These are phyloP conservation scores for Drosophila paramelanica DNA, from an alignment of 2,888 invertebrate genomes.

Conservation along the genomic window DNA sequence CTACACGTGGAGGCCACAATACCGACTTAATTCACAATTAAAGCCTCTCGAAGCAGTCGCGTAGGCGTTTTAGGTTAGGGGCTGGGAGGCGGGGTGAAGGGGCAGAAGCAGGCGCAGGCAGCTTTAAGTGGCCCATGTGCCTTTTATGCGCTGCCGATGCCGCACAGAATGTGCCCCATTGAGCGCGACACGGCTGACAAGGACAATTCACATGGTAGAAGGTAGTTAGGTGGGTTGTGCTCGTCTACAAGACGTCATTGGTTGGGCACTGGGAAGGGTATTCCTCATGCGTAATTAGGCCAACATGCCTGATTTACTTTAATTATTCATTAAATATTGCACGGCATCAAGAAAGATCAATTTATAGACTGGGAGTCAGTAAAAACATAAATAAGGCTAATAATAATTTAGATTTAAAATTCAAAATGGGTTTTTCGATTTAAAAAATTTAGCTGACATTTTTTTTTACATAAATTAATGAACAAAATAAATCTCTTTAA, in stretches of 20 bases:
- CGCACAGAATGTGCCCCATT: constrained; percentile 51
- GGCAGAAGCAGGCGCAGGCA: constrained; percentile 6
- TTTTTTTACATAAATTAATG: no score
- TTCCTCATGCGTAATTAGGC: constrained; percentile 37
- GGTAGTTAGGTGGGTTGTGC: constrained; percentile 1
- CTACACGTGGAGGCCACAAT: constrained; percentile 76
- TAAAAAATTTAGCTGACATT: no score
- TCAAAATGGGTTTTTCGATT: not conserved
- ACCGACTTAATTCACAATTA: constrained; percentile 84
- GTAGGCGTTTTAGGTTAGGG: constrained; percentile 16
- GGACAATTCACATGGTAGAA: constrained; percentile 45
- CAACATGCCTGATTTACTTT: constrained; percentile 25
- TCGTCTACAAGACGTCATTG: constrained; percentile 44
- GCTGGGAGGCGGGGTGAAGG: no score
- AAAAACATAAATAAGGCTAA: not conserved
- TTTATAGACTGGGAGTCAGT: not conserved
- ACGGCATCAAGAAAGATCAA: not conserved
- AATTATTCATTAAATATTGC: constrained; percentile 4
- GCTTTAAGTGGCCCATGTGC: constrained; percentile 75
- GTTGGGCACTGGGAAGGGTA: not conserved
- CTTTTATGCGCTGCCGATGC: constrained; percentile 59
- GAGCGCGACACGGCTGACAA: constrained; percentile 53
- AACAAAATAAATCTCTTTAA: no score
- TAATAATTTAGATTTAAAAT: no score
- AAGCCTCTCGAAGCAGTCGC: constrained; percentile 78